phyloP scores from a whole-genome alignment of 2,797 vertebrate genomes.

The Acipenser transmontanus region DNA sequence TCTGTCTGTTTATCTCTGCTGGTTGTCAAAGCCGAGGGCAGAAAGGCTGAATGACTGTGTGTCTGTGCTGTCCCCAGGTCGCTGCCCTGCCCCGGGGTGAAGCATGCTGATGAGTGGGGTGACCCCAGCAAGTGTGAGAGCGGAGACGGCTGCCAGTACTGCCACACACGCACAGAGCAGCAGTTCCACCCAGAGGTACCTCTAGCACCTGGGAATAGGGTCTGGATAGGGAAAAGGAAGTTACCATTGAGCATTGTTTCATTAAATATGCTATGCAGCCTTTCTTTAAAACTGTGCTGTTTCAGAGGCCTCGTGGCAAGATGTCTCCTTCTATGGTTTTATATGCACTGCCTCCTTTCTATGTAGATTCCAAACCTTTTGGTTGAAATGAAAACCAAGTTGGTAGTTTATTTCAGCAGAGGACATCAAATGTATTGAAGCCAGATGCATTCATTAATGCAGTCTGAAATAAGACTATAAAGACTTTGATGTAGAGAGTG shows the following conservation, averaged over 20 bases:
- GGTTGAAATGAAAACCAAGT: not conserved
- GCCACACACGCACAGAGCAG: slow-evolving; percentile 94
- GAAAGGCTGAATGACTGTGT: not conserved
- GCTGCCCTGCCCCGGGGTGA: slow-evolving; percentile 88
- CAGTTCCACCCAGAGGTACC: slow-evolving; percentile 96
- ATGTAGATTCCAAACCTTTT: not conserved
- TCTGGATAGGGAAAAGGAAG: too few species aligned
- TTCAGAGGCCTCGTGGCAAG: too few species aligned
- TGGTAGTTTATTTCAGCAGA: not conserved
- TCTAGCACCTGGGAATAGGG: not conserved
- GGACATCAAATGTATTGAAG: too few species aligned
- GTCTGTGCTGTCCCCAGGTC: slow-evolving; percentile 58
- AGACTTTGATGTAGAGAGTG: too few species aligned
- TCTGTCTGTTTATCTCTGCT: too few species aligned
- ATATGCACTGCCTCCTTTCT: not conserved
- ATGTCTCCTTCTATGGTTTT: not conserved
- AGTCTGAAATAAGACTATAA: too few species aligned
- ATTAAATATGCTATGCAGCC: too few species aligned
- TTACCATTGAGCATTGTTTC: too few species aligned
- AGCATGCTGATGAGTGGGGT: slow-evolving; percentile 96
- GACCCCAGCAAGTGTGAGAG: slow-evolving; percentile 97
- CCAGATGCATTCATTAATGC: too few species aligned
- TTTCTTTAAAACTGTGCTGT: too few species aligned
- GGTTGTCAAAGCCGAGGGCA: not conserved
- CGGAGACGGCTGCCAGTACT: slow-evolving; percentile 88